Conservation (phyloP, 2,888 invertebrate genomes). For the Argyresthia albistria region DNA sequence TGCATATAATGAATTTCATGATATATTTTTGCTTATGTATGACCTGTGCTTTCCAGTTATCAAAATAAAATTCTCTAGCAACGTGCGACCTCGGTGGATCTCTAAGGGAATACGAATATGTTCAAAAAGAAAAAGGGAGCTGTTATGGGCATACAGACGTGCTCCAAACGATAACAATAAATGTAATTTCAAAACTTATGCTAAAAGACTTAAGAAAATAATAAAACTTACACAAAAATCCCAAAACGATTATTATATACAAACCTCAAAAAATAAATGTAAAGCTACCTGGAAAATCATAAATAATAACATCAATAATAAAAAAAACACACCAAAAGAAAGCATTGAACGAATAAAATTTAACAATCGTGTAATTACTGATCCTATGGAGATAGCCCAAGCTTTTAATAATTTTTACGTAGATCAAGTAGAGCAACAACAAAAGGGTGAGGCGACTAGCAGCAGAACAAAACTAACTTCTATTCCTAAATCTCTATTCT, state of each 20-base stretch:
- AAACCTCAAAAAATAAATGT: conserved; percentile 1
- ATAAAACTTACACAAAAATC: conserved; percentile 4
- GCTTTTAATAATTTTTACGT: too few species aligned
- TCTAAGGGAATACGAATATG: conserved; percentile 5
- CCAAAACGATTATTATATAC: conserved; percentile 6
- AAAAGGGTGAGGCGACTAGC: too few species aligned
- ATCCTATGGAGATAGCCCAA: too few species aligned
- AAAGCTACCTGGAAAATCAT: conserved; percentile 7
- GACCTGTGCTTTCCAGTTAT: conserved; percentile 5
- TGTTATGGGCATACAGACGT: conserved; percentile 5
- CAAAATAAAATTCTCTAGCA: background rate
- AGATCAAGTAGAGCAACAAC: too few species aligned
- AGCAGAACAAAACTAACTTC: too few species aligned
- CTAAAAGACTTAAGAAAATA: conserved; percentile 1
- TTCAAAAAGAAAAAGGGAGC: conserved; percentile 2
- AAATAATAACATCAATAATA: background rate
- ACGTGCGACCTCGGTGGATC: conserved; percentile 2
- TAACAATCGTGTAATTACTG: too few species aligned
- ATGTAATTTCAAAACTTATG: background rate
- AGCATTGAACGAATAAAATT: too few species aligned
- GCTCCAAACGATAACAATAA: background rate
- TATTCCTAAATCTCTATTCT: too few species aligned
- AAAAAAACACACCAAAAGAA: background rate
- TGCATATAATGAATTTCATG: conserved; percentile 3
- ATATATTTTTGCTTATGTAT: conserved; percentile 1